A percentile compares a stretch with the other conserved stretches of the same genome.
Conservation (phyloP, 2,113 vertebrate genomes). For the Amazona guildingii region DNA sequence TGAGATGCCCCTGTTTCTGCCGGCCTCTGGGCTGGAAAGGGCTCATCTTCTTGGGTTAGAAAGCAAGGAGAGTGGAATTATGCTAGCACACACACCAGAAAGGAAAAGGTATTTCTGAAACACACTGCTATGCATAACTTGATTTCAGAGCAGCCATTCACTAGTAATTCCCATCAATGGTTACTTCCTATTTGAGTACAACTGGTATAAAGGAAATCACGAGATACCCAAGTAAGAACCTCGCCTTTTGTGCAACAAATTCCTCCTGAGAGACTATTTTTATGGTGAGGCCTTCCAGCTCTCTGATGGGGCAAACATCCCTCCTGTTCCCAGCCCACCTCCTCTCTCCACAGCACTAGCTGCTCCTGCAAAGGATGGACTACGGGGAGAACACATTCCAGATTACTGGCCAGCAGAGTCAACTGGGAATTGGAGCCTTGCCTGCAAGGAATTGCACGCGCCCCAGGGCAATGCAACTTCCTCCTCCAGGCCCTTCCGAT, state of each 20-base stretch:
- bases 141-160: neutral
- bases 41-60: neutral
- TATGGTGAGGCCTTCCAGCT: neutral
- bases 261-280: neutral
- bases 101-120: neutral
- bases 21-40: neutral
- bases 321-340: neutral
- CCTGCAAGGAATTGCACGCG: neutral
- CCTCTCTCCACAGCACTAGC: rapidly evolving
- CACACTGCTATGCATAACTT: neutral
- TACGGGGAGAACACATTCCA: rapidly evolving
- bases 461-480: neutral
- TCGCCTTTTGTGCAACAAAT: neutral
- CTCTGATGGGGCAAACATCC: neutral
- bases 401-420: neutral
- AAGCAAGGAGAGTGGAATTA: neutral
- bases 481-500: rapidly evolving
- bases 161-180: neutral
- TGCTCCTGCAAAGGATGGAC: neutral
- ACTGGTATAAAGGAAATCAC: conserved; percentile 15
- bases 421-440: neutral
- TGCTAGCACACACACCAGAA: neutral
- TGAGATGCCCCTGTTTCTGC: neutral
- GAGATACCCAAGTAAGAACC: neutral
- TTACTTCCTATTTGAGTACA: conserved; percentile 21